These are phyloP conservation scores for Chrysolophus pictus DNA, from an alignment of 2,797 vertebrate species.

Conservation along the genomic window DNA sequence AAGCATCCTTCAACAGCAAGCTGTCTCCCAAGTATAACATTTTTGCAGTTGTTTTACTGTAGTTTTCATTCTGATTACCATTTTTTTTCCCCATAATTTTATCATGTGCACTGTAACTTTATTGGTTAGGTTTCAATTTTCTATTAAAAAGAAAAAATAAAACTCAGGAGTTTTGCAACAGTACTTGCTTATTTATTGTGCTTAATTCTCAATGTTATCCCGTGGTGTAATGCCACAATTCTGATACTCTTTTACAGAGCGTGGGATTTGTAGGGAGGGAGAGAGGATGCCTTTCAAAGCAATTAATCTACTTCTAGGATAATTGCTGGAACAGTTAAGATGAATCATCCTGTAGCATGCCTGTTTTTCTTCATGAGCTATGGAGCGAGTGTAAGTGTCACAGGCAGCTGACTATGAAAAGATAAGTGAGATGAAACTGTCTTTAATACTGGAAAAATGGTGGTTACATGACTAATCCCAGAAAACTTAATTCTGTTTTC, in stretches of 20 bases:
- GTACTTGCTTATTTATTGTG: not conserved
- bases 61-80: not conserved
- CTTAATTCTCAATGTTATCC: not conserved
- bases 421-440: not conserved
- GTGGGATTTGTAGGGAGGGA: not conserved
- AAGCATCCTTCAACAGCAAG: not conserved
- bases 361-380: not conserved
- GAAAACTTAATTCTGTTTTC: not conserved
- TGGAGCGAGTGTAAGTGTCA: not conserved
- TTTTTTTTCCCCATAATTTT: not conserved
- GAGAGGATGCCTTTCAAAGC: not conserved
- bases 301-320: not conserved
- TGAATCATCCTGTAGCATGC: not conserved
- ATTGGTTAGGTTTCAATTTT: not conserved
- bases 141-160: not conserved
- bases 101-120: not conserved
- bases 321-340: not conserved
- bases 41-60: not conserved
- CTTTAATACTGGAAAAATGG: not conserved
- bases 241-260: not conserved
- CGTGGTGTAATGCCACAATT: not conserved
- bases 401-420: not conserved
- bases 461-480: not conserved
- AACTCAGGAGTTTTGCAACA: not conserved
- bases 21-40: not conserved